phyloP scores from a whole-genome alignment of 1,140 invertebrate genomes.

The Neotoxoptera formosana region DNA sequence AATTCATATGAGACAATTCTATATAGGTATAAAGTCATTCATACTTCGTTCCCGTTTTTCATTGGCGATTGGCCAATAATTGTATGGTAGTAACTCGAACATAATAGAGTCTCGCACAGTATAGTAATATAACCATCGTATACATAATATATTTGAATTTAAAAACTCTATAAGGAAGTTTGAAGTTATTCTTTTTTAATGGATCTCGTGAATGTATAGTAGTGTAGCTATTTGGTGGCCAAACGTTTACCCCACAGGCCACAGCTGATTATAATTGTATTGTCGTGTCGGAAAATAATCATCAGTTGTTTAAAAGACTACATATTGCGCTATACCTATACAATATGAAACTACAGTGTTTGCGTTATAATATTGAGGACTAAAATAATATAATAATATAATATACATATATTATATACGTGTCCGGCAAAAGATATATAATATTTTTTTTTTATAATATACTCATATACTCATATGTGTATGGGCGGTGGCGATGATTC shows the following conservation, averaged over 20 bases:
- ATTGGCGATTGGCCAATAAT: conserved; percentile 8
- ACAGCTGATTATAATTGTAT: neutral
- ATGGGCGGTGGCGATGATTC: neutral
- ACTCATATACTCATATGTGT: neutral
- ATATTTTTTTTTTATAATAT: neutral
- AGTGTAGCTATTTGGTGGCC: neutral
- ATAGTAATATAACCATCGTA: neutral
- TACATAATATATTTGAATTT: conserved; percentile 8
- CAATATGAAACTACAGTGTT: neutral
- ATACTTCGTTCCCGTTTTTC: neutral
- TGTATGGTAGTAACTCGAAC: neutral
- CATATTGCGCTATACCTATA: neutral
- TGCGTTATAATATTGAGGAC: neutral
- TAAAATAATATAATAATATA: neutral
- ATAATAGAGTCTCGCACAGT: neutral
- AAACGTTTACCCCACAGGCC: neutral
- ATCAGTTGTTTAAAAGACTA: neutral
- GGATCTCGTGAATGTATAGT: neutral
- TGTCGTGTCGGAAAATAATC: neutral
- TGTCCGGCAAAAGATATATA: neutral
- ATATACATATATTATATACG: neutral
- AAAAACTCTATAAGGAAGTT: neutral
- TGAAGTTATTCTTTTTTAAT: neutral
- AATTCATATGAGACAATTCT: neutral
- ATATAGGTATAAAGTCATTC: neutral